Percentiles rank a stretch among this genome's conserved stretches.
Conservation (phyloP, 2,113 vertebrate species). For the Periophthalmus modestus region DNA sequence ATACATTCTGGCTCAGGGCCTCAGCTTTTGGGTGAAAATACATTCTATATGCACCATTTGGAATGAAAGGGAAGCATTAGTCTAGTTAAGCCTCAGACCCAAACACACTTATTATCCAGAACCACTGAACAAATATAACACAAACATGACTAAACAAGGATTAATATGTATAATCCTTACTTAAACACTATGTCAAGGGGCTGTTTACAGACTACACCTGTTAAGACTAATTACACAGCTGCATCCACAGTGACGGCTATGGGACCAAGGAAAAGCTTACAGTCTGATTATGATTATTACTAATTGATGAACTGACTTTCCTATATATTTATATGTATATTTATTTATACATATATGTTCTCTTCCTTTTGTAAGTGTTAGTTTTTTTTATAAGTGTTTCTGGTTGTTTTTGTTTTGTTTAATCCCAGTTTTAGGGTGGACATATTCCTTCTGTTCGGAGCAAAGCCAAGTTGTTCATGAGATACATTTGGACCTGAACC, state of each 20-base stretch:
- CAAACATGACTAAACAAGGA: slow-evolving; percentile 49
- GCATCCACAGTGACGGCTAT: slow-evolving; percentile 21
- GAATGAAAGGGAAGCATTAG: slow-evolving; percentile 42
- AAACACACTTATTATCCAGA: slow-evolving; percentile 41
- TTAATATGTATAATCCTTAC: slow-evolving; percentile 54
- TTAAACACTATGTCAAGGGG: slow-evolving; percentile 57
- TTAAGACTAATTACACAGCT: slow-evolving; percentile 52
- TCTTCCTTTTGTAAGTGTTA: background rate
- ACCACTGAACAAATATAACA: slow-evolving; percentile 46
- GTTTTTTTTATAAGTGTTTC: background rate
- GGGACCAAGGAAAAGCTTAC: slow-evolving; percentile 5
- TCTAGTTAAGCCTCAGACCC: slow-evolving; percentile 35
- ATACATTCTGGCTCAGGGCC: slow-evolving; percentile 43
- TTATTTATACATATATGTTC: background rate
- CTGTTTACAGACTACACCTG: slow-evolving; percentile 56
- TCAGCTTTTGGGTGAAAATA: slow-evolving; percentile 46
- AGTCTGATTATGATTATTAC: background rate
- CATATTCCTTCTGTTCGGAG: no score
- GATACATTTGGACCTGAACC: background rate
- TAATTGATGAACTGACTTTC: background rate
- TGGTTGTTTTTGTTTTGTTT: background rate
- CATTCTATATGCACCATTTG: slow-evolving; percentile 33
- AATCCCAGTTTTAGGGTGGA: background rate
- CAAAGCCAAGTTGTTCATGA: background rate
- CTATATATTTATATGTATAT: background rate